Conservation (phyloP, 35 echinoderm and acorn worm genomes). For the Apostichopus californicus region DNA sequence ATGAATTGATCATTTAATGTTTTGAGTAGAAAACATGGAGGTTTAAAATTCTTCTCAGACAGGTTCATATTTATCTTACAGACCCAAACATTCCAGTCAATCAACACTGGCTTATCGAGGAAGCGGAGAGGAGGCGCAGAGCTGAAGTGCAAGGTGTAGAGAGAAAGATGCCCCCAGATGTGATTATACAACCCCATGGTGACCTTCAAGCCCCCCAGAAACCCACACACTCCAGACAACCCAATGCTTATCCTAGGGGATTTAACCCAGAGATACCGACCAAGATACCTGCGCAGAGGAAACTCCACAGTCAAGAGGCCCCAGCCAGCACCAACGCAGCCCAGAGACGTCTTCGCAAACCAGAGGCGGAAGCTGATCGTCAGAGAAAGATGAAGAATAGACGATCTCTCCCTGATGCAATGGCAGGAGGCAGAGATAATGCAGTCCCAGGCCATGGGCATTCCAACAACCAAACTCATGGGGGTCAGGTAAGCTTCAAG, state of each 20-base stretch:
- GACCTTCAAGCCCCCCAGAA: background rate
- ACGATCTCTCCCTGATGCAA: constrained; percentile 68
- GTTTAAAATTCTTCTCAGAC: background rate
- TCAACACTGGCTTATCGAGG: constrained; percentile 90
- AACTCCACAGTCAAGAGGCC: constrained; percentile 13
- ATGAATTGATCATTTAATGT: background rate
- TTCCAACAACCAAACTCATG: background rate
- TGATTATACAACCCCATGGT: constrained; percentile 13
- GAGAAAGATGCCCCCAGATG: constrained; percentile 20
- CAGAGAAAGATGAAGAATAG: constrained; percentile 80
- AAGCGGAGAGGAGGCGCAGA: constrained; percentile 78
- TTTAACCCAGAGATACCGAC: constrained; percentile 62
- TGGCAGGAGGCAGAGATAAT: constrained; percentile 20
- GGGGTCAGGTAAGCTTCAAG: background rate
- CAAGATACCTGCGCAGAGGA: constrained; percentile 28
- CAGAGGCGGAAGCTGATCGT: constrained; percentile 58
- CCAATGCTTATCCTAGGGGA: constrained; percentile 27
- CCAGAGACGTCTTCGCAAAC: constrained; percentile 40
- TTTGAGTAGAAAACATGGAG: background rate
- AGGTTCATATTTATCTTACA: background rate
- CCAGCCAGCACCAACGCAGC: constrained; percentile 23
- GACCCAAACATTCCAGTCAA: constrained; percentile 66
- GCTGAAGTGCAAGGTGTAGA: constrained; percentile 66
- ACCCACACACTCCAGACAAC: background rate
- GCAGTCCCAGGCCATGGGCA: constrained; percentile 30